phyloP scores from a whole-genome alignment of 1,140 invertebrate species.

The Ylistrum balloti region DNA sequence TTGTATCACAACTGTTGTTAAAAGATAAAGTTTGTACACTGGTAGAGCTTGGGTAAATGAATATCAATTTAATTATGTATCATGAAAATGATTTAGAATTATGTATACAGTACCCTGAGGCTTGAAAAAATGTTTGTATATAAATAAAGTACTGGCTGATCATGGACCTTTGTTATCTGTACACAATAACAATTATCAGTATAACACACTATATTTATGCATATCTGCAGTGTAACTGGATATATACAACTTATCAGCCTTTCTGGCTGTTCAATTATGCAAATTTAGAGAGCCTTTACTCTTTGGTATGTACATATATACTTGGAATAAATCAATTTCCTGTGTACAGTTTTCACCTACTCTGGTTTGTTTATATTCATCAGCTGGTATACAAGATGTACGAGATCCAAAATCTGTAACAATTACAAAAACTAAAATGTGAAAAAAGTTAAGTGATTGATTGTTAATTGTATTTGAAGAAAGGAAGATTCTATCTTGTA shows the following conservation, averaged over 20 bases:
- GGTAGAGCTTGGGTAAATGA: too few species aligned
- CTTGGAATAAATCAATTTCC: background rate
- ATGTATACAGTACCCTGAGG: too few species aligned
- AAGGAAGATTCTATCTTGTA: too few species aligned
- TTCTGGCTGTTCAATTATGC: slow-evolving; percentile 16
- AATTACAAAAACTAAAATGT: too few species aligned
- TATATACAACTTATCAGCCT: background rate
- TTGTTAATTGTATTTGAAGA: too few species aligned
- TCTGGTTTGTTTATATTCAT: slow-evolving; percentile 26
- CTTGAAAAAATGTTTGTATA: too few species aligned
- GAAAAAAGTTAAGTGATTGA: too few species aligned
- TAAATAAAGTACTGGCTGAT: too few species aligned
- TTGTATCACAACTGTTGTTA: too few species aligned
- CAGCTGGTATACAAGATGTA: background rate
- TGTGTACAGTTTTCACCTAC: background rate
- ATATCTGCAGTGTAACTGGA: background rate
- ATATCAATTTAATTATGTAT: too few species aligned
- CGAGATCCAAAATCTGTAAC: background rate
- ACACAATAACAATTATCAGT: slow-evolving; percentile 35
- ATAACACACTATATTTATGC: slow-evolving; percentile 9
- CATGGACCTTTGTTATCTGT: background rate
- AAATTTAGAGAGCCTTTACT: background rate
- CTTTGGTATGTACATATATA: background rate
- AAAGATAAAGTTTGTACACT: too few species aligned
- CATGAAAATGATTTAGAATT: too few species aligned